Conservation (phyloP, 2,797 vertebrate species). For the Etheostoma perlongum region DNA sequence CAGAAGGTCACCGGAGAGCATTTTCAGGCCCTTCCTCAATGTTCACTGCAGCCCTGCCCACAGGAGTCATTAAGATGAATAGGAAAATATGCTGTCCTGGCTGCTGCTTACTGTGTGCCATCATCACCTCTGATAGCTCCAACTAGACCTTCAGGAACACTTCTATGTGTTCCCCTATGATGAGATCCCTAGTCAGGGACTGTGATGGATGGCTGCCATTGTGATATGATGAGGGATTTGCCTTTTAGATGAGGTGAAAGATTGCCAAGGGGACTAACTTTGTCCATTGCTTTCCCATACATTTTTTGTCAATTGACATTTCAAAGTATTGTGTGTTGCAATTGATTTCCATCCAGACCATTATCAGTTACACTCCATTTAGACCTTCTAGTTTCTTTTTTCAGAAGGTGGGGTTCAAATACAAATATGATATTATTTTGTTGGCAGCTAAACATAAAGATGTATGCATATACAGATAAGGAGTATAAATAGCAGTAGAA, state of each 20-base stretch:
- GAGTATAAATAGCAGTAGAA: neutral
- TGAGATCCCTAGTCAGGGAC: slow-evolving; percentile 21
- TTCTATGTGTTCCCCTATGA: slow-evolving; percentile 16
- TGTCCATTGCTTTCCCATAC: neutral
- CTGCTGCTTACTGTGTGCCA: slow-evolving; percentile 71
- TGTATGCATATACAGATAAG: neutral
- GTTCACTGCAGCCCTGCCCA: slow-evolving; percentile 72
- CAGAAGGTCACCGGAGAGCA: slow-evolving; percentile 86
- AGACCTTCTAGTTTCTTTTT: neutral
- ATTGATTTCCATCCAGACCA: neutral
- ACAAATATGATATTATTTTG: neutral
- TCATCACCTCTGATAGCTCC: slow-evolving; percentile 74
- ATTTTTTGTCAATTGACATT: neutral
- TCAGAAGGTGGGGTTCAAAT: neutral
- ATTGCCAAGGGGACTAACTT: neutral
- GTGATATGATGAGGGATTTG: slow-evolving; percentile 7
- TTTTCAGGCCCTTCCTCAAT: slow-evolving; percentile 79
- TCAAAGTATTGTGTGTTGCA: too few species aligned
- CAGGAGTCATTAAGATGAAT: slow-evolving; percentile 81
- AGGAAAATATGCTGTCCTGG: slow-evolving; percentile 60
- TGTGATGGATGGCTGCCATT: slow-evolving; percentile 21
- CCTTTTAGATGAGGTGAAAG: slow-evolving; percentile 5
- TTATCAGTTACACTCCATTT: too few species aligned
- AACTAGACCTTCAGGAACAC: slow-evolving; percentile 64
- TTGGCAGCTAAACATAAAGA: neutral